phyloP scores from a whole-genome alignment of 2,797 vertebrate genomes.

The Tadarida brasiliensis region DNA sequence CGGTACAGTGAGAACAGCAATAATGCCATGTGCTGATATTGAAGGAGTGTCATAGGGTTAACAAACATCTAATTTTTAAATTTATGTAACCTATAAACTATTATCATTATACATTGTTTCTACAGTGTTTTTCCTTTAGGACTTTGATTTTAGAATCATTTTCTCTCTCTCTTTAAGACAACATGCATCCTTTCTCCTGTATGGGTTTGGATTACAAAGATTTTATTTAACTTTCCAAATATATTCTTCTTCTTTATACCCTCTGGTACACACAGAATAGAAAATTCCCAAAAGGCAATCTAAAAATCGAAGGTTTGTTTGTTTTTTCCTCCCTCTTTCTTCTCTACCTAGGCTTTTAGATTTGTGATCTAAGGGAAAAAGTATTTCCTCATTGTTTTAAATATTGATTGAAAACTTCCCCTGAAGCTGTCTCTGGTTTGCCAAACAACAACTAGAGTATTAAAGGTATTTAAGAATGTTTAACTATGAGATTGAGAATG shows the following conservation, averaged over 20 bases:
- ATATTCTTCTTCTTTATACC: conserved; percentile 27
- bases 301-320: conserved; percentile 1
- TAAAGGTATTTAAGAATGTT: conserved; percentile 32
- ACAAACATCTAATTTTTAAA: conserved; percentile 5
- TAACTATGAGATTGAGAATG: background rate
- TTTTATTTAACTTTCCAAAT: conserved; percentile 55
- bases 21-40: background rate
- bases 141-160: conserved; percentile 39
- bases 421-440: background rate
- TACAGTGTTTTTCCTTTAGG: conserved; percentile 24
- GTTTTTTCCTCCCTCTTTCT: background rate
- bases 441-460: conserved; percentile 6
- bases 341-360: conserved; percentile 57
- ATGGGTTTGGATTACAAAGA: conserved; percentile 55
- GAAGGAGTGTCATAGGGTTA: background rate
- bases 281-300: conserved; percentile 41
- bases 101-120: background rate
- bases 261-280: conserved; percentile 35
- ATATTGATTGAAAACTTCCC: conserved; percentile 52
- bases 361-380: conserved; percentile 37
- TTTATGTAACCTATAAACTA: background rate
- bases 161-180: conserved; percentile 59
- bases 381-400: conserved; percentile 58
- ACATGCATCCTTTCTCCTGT: conserved; percentile 12
- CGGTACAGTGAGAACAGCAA: background rate